Conservation (phyloP, 2,888 invertebrate species). For the Lamellibrachia columna region DNA sequence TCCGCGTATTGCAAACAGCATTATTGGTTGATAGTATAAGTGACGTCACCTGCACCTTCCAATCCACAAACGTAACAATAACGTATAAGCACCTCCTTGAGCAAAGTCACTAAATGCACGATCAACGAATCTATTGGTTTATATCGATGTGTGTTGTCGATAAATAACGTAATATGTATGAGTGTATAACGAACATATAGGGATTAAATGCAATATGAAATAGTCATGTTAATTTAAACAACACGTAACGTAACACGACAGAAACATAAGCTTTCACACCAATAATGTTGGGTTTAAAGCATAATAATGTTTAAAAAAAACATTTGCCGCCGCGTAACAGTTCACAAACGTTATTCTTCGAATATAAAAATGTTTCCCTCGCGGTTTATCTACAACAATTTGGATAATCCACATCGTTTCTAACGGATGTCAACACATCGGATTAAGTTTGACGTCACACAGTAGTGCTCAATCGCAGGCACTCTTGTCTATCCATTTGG, state of each 20-base stretch:
- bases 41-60: not conserved
- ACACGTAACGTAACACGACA: not conserved
- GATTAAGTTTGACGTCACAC: not conserved
- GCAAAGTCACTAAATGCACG: slow-evolving; percentile 12
- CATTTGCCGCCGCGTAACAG: not conserved
- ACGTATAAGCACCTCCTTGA: slow-evolving; percentile 5
- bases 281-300: not conserved
- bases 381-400: not conserved
- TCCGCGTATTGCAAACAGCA: not conserved
- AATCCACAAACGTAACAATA: not conserved
- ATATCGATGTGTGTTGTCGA: not conserved
- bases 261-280: not conserved
- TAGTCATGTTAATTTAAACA: not conserved
- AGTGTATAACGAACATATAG: not conserved
- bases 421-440: not conserved
- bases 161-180: not conserved
- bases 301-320: not conserved
- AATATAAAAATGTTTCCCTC: not conserved
- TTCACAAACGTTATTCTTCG: not conserved
- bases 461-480: not conserved
- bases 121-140: slow-evolving; percentile 16
- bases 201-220: slow-evolving; percentile 16
- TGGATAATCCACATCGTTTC: not conserved
- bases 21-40: not conserved
- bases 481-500: not conserved